Percentiles rank a stretch among this genome's conserved stretches.
These are phyloP conservation scores for Leptura quadrifasciata DNA, from an alignment of 2,888 invertebrate species.

Conservation along the genomic window DNA sequence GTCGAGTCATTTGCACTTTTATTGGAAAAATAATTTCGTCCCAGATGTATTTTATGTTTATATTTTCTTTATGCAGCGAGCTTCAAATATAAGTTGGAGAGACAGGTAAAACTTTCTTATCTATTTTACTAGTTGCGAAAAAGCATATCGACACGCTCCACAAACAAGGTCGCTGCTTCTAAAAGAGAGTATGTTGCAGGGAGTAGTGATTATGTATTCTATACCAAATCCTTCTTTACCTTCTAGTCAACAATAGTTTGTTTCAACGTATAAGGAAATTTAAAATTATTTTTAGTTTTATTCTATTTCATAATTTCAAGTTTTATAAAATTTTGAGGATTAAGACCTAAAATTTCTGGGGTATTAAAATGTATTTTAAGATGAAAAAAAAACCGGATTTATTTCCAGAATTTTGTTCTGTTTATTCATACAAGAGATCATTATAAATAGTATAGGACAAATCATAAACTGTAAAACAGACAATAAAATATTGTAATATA, in stretches of 20 bases:
- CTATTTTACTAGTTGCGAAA: neutral
- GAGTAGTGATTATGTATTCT: neutral
- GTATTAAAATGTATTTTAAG: too few species aligned
- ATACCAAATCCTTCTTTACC: neutral
- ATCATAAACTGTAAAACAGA: too few species aligned
- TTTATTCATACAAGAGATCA: too few species aligned
- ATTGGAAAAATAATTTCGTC: neutral
- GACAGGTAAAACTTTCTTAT: conserved; percentile 7
- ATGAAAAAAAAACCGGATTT: too few species aligned
- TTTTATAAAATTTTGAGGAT: too few species aligned
- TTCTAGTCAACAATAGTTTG: neutral
- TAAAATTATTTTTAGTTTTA: neutral
- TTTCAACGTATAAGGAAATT: neutral
- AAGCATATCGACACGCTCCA: neutral
- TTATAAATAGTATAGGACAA: too few species aligned
- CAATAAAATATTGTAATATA: too few species aligned
- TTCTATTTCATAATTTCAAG: too few species aligned
- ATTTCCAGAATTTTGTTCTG: too few species aligned
- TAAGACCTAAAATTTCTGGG: too few species aligned
- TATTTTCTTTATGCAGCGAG: neutral
- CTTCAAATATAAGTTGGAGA: neutral
- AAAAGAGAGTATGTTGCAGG: neutral
- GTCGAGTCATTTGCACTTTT: neutral
- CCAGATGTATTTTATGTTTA: neutral
- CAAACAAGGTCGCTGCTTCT: neutral